Evolutionary conservation across 2,113 vertebrate species (phyloP), one percentile per base, ranked within the genome.

Genomic region (Rhea pennata): DNA sequence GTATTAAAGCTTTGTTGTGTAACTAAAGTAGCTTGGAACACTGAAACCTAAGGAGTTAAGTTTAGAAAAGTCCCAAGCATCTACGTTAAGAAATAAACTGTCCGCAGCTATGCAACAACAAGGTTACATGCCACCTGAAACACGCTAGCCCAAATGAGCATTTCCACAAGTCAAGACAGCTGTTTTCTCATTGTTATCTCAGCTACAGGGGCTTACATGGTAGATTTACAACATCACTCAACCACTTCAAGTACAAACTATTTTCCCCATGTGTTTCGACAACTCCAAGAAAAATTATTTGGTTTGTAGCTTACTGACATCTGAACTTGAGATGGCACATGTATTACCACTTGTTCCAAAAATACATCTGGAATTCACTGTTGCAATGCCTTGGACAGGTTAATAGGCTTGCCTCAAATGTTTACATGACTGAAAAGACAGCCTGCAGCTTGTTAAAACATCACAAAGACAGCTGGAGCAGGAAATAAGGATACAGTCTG

Each of bases 401-500:
- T 90, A 79, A 82, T 65, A 50, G 53, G 6, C 84, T 93, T 86
- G 48, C 87, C 75, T 92, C 46, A 86, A 73, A 82, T 13, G 26
- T 93, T 93, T 64, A 93, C 90, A 6, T 88, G 85, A 71, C 80
- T 73, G 94, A 88, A 88, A 92, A 74, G 15, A 27, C 78, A 85
- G 83, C 61, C 29, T 53, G 33, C 70, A 81, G 75, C 56, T 88
- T 53, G 26, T 83, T 83, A 82, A 78, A 67, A 77, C 17, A 53
- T 51, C 10, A 3, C 20, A 27, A 22, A 8, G 42, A 20, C 15
- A 84, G 36, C 15, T 51, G 22, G 5, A 15, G 17, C 56, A 29
- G 44, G 64, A 88, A 95, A 26, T 9, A 73, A 81, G 39, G 19
- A 29, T 4, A 36, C 5, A 4, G 17, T 24, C 84, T 44, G 61